These are phyloP conservation scores for Cheilosia vernalis DNA, from an alignment of 2,888 invertebrate species.

Conservation along the genomic window DNA sequence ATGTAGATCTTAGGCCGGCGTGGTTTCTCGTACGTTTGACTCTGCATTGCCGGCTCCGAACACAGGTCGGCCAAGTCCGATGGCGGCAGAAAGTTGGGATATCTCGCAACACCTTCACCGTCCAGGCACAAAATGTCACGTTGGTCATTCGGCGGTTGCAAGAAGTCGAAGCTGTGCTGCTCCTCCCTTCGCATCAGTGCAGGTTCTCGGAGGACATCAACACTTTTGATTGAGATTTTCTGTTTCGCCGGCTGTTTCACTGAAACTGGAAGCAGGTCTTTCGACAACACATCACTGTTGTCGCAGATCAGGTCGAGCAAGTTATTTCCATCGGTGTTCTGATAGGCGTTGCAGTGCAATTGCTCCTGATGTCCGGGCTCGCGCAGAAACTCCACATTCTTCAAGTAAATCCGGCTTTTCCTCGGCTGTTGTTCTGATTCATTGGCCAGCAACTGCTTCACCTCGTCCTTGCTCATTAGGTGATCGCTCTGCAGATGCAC, in stretches of 20 bases:
- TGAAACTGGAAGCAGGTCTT: conserved; percentile 1
- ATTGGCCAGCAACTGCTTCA: conserved; percentile 84
- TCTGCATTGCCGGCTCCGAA: background rate
- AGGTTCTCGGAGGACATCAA: conserved; percentile 81
- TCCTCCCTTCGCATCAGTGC: conserved; percentile 79
- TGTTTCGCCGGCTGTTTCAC: conserved; percentile 76
- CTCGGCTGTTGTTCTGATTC: conserved; percentile 65
- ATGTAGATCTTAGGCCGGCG: conserved; percentile 82
- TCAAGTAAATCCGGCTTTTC: conserved; percentile 82
- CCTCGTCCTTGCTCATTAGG: conserved; percentile 86
- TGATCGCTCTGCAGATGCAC: conserved; percentile 88
- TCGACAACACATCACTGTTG: conserved; percentile 30
- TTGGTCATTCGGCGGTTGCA: conserved; percentile 21
- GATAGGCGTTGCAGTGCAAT: conserved; percentile 45
- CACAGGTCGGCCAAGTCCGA: conserved; percentile 42
- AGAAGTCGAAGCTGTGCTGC: conserved; percentile 73
- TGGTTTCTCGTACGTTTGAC: conserved; percentile 76
- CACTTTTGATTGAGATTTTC: conserved; percentile 83
- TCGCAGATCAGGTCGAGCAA: conserved; percentile 69
- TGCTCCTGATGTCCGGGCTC: conserved; percentile 78
- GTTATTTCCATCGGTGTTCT: conserved; percentile 52
- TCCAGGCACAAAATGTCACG: conserved; percentile 50
- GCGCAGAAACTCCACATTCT: conserved; percentile 82
- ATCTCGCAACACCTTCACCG: conserved; percentile 38
- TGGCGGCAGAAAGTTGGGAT: conserved; percentile 49